Evolutionary conservation across 2,113 vertebrate species (phyloP), one percentile per base, ranked within the genome.

Genomic region (Opisthocomus hoazin): DNA sequence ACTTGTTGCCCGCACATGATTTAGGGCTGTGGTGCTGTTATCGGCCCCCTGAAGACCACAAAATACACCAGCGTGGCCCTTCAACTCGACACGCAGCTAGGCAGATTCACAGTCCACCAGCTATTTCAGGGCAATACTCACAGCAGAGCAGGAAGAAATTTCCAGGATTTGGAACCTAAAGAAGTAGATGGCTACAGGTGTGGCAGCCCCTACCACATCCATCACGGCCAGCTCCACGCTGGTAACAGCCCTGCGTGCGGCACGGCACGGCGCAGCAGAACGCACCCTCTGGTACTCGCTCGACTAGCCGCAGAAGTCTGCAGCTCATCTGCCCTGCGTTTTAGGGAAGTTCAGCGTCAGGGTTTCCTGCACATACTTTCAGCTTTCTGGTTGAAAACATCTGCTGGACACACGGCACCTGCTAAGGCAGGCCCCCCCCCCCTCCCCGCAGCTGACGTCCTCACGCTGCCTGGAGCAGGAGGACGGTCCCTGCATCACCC

Each of bases 11-110:
- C 2, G 0, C 2, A 18, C 56, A 9, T 0, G 0, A 24, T 29
- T 64, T 8, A 27, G 69, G 36, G 77, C 64, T 17, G 11, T 0
- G 29, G 22, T 26, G 50, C 15, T 43, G 39, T 5, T 91, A 12
- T 19, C 13, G 26, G 19, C 46, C 26, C 54, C 43, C 24, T 13
- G 9, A 76, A 64, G 51, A 32, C 9, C 48, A n/a, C 51, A 46
- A 53, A 26, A 0, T 5, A 10, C 0, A 0, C 24, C 45, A 53
- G 12, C 2, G 0, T 0, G 1, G n/a, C 22, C 51, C 36, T 43
- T 45, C 3, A 46, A 2, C 15, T 26, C 1, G 2, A 10, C 46
- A 9, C 12, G 26, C 20, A 36, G 4, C 5, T 13, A 11, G 12
- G 18, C 20, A 50, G 20, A 57, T 7, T 36, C 39, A 39, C 11